Percentiles rank a stretch among this genome's conserved stretches.
Conservation (phyloP, 1,140 invertebrate species). For the Berghia stephanieae region DNA sequence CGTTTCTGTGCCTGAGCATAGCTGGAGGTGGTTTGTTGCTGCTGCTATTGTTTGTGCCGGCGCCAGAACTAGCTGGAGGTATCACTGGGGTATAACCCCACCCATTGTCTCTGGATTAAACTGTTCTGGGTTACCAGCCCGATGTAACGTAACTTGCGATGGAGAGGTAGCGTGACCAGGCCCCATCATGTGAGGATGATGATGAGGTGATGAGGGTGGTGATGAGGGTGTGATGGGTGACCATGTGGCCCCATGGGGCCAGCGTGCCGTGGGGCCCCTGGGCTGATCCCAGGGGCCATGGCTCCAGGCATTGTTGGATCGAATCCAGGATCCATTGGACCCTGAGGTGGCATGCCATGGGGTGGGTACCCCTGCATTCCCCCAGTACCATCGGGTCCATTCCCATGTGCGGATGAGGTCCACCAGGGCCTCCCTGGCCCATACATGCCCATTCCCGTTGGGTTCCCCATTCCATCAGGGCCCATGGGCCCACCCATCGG, state of each 20-base stretch:
- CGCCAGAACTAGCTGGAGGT: too few relatives aligned
- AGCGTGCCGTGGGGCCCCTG: conserved; percentile 72
- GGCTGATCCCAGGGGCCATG: conserved; percentile 45
- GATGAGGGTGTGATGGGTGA: too few relatives aligned
- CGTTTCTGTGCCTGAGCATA: conserved; percentile 65
- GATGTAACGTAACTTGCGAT: conserved; percentile 48
- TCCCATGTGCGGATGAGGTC: conserved; percentile 38
- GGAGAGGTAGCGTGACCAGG: too few relatives aligned
- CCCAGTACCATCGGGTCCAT: conserved; percentile 45
- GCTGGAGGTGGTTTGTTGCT: conserved; percentile 61
- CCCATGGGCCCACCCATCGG: conserved; percentile 28
- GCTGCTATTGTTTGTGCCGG: conserved; percentile 32
- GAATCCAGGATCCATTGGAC: conserved; percentile 42
- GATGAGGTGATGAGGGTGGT: too few relatives aligned
- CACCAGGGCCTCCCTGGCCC: too few relatives aligned
- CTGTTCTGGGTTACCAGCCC: conserved; percentile 63
- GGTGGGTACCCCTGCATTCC: conserved; percentile 32
- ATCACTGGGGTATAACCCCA: conserved; percentile 39
- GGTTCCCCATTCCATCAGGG: conserved; percentile 30
- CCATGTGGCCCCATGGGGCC: conserved; percentile 38
- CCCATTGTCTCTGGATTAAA: conserved; percentile 54
- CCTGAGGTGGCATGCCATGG: conserved; percentile 40
- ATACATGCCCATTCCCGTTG: conserved; percentile 36
- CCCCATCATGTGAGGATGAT: too few relatives aligned
- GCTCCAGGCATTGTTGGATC: conserved; percentile 48